These are phyloP conservation scores for Euclidia mi DNA, from an alignment of 2,888 invertebrate genomes.

Conservation along the genomic window DNA sequence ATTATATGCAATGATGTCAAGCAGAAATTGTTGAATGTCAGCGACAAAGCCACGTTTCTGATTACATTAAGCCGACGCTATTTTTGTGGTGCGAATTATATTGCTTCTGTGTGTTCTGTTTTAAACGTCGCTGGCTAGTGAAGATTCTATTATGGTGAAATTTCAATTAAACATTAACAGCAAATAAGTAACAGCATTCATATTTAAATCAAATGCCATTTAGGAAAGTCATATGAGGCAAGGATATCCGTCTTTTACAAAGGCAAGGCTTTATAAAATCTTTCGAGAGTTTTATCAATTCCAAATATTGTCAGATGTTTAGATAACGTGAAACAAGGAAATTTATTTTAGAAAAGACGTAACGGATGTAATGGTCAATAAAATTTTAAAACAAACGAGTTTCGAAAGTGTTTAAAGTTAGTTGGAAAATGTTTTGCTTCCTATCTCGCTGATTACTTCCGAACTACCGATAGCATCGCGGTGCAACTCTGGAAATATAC, in stretches of 20 bases:
- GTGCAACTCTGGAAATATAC: conserved; percentile 64
- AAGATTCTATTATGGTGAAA: conserved; percentile 13
- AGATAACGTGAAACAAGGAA: no score
- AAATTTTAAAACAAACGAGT: conserved; percentile 39
- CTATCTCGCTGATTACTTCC: conserved; percentile 74
- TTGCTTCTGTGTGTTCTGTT: conserved; percentile 23
- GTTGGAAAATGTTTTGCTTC: conserved; percentile 70
- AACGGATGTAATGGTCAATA: conserved; percentile 20
- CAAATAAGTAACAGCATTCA: no score
- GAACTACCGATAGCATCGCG: conserved; percentile 62
- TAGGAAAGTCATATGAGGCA: no score
- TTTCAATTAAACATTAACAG: no score
- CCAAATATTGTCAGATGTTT: no score
- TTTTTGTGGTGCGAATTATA: conserved; percentile 23
- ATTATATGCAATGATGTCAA: conserved; percentile 35
- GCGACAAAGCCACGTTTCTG: conserved; percentile 15
- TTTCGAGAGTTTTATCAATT: no score
- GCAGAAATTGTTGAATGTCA: conserved; percentile 27
- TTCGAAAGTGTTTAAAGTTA: conserved; percentile 58
- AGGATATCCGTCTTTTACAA: no score
- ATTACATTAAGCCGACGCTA: conserved; percentile 21
- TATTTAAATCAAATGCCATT: no score
- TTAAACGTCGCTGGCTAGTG: conserved; percentile 24
- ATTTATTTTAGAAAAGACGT: neutral
- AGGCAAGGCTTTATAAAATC: no score